Base-by-base conservation (phyloP, 2,113 vertebrate genomes). In the Potamarius usumacintae region DNA sequence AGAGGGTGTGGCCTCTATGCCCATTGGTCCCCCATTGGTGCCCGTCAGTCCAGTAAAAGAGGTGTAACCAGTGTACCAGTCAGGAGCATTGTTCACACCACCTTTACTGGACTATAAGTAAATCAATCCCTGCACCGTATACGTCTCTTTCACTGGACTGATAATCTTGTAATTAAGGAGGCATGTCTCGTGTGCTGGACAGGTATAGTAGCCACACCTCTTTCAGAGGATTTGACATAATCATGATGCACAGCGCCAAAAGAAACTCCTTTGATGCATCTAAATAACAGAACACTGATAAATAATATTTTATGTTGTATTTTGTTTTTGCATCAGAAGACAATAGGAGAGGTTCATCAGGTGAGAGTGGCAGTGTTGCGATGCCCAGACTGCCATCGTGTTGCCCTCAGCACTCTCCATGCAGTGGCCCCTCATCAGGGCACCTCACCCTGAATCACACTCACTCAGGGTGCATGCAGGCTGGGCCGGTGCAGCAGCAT, bases 401-500 rank as follows among this genome's bases (percentile, higher is more conserved):
- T 94, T 99, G 98, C 92, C 98, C 98, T 74, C 98, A 99, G 93
- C 98, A 99, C 93, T 98, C 98, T 7, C 97, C 98, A 0, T 99
- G 98, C 80, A 96, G 97, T 90, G 96, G 97, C 86, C 95, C 97
- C 30, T 96, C 98, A 42, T 97, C 97, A 86, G 95, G 92, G 91
- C 97, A 97, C 90, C 96, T 98, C 83, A 92, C 96, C 0, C 89
- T 99, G 91, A 96, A 96, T 90, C 98, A 99, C 91, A 92, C 97
- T 0, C 97, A 98, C 78, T 92, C 97, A 57, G 96, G 96, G 92
- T 99, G 98, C 92, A 94, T 98, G 92, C 98, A 97, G 93, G 96
- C 95, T 50, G 95, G 96, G 34, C 87, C 96, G 92, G 95, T 17
- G 52, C 96, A 97, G 87, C 96, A 96, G 52, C 94, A 96, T 83